A percentile compares a stretch with the other conserved stretches of the same genome.
Evolutionary conservation across 2,113 vertebrate genomes (phyloP).

Genomic region (Martes martes): DNA sequence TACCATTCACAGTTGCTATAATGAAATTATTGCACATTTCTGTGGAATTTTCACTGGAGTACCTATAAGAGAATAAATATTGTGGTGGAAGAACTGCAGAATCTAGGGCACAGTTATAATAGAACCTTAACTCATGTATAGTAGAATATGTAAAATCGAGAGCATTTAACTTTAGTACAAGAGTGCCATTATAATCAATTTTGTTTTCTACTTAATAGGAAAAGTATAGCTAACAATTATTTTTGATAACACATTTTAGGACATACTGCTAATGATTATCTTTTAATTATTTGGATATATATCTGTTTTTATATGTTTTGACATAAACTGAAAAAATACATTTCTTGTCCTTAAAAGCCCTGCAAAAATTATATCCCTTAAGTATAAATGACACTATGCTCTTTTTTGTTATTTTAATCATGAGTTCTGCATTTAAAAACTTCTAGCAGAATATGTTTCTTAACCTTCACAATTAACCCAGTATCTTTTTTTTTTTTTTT

Average conservation of each 20-base stretch:
- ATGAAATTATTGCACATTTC: background rate
- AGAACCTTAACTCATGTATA: background rate
- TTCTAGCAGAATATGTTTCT: constrained; percentile 51
- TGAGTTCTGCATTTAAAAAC: constrained; percentile 44
- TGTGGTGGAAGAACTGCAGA: background rate
- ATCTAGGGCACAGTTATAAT: background rate
- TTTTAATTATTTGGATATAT: background rate
- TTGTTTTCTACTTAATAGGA: background rate
- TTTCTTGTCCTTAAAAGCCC: constrained; percentile 39
- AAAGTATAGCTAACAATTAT: background rate
- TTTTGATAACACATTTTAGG: background rate
- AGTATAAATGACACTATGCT: background rate
- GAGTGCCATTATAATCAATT: background rate
- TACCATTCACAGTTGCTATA: background rate
- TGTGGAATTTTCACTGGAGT: background rate
- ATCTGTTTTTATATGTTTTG: background rate
- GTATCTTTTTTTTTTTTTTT: constrained; percentile 42
- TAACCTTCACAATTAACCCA: constrained; percentile 69
- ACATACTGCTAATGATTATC: background rate
- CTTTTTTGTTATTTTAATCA: constrained; percentile 41
- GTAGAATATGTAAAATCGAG: background rate
- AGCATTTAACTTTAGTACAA: background rate
- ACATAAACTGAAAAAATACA: constrained; percentile 1
- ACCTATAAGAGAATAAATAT: background rate
- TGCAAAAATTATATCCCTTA: background rate